Evolutionary conservation across 2,888 invertebrate genomes (phyloP).

Genomic region (Dorcus parallelipipedus): DNA sequence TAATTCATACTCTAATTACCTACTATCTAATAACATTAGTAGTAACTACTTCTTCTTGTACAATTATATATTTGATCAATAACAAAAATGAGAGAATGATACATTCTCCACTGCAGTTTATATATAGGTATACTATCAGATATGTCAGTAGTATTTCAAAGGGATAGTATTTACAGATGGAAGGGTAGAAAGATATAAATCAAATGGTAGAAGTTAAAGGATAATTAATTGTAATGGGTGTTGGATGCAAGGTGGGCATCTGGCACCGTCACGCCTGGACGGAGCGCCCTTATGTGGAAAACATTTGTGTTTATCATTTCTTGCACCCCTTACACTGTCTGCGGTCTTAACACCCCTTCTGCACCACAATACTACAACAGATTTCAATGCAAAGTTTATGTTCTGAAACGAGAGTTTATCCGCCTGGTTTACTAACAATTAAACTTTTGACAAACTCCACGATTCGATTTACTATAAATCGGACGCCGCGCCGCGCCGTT

Average conservation of each 20-base stretch:
- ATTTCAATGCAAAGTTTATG: slow-evolving; percentile 28
- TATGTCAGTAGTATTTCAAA: background rate
- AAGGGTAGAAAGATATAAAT: slow-evolving; percentile 12
- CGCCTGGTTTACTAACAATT: slow-evolving; percentile 21
- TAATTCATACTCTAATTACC: too few relatives aligned
- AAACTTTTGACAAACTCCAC: background rate
- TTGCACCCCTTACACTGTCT: slow-evolving; percentile 27
- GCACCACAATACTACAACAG: slow-evolving; percentile 23
- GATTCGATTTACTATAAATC: background rate
- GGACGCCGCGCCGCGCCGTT: background rate
- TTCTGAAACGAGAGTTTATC: slow-evolving; percentile 29
- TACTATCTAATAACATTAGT: too few relatives aligned
- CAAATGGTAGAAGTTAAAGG: slow-evolving; percentile 25
- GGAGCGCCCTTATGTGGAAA: slow-evolving; percentile 24
- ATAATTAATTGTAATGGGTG: slow-evolving; percentile 30
- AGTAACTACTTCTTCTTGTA: too few relatives aligned
- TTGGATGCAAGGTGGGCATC: slow-evolving; percentile 29
- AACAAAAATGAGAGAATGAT: too few relatives aligned
- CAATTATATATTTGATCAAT: too few relatives aligned
- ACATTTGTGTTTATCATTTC: slow-evolving; percentile 26
- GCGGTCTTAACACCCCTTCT: slow-evolving; percentile 30
- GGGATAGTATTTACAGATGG: background rate
- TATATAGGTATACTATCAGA: too few relatives aligned
- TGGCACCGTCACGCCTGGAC: slow-evolving; percentile 30
- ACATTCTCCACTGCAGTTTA: too few relatives aligned